These are phyloP conservation scores for Limosa lapponica DNA, from an alignment of 2,797 vertebrate species.

Conservation along the genomic window DNA sequence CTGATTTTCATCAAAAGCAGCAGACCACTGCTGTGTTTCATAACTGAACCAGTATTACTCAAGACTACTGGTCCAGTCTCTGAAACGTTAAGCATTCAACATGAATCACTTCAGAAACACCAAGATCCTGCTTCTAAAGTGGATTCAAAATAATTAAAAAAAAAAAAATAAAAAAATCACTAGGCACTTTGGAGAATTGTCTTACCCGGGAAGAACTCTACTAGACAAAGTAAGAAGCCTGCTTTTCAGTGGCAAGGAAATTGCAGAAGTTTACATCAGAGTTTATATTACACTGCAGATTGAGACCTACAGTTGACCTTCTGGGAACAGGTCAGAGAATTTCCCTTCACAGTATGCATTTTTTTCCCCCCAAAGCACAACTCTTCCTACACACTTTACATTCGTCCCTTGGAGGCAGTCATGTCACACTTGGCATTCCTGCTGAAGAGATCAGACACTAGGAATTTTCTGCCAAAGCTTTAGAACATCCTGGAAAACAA, in stretches of 20 bases:
- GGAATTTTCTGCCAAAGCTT: background rate
- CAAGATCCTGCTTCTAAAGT: background rate
- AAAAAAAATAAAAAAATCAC: background rate
- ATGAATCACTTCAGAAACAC: background rate
- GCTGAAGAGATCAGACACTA: background rate
- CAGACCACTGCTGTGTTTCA: background rate
- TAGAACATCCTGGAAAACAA: background rate
- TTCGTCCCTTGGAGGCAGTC: background rate
- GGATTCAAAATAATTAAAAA: background rate
- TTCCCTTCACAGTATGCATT: background rate
- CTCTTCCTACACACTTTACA: background rate
- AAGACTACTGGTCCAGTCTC: background rate
- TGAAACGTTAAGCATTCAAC: background rate
- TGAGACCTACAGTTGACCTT: background rate
- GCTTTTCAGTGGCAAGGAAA: background rate
- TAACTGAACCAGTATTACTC: background rate
- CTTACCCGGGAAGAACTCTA: background rate
- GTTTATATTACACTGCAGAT: background rate
- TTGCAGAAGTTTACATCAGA: background rate
- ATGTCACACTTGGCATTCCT: background rate
- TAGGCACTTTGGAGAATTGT: background rate
- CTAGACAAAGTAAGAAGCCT: background rate
- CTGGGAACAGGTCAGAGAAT: background rate
- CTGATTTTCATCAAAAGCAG: background rate
- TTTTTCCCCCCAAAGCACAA: background rate